phyloP scores from a whole-genome alignment of 2,113 vertebrate species.

The Myotis lucifugus region DNA sequence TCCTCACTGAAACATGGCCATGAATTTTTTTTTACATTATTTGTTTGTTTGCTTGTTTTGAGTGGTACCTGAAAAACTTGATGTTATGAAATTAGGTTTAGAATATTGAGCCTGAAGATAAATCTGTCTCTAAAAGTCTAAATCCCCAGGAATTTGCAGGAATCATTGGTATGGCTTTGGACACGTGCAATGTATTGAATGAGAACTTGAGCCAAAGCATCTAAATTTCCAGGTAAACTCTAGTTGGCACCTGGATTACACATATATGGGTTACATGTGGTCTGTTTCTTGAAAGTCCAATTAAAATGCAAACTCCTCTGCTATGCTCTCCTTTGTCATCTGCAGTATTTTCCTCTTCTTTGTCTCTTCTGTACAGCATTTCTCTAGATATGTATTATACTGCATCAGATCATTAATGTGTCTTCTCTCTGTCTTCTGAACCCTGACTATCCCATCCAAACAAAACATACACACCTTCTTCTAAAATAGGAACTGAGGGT shows the following conservation, averaged over 20 bases:
- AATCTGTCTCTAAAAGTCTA: not conserved
- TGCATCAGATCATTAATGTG: not conserved
- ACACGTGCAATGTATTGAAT: not conserved
- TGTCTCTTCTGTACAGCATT: not conserved
- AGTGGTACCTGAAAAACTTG: not conserved
- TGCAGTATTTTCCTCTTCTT: not conserved
- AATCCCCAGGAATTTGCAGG: not conserved
- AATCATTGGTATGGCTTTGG: not conserved
- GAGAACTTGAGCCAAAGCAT: not conserved
- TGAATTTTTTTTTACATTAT: not conserved
- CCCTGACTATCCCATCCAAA: not conserved
- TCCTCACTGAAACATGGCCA: not conserved
- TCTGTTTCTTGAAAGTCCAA: not conserved
- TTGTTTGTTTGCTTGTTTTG: not conserved
- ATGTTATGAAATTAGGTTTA: not conserved
- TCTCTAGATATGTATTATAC: not conserved
- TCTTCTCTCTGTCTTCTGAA: not conserved
- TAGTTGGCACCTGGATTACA: not conserved
- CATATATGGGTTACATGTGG: not conserved
- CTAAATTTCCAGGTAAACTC: not conserved
- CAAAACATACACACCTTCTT: not conserved
- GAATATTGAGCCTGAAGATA: not conserved
- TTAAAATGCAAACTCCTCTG: not conserved
- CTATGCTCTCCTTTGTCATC: not conserved
- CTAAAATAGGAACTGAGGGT: not conserved